A percentile compares a stretch with the other conserved stretches of the same genome.
Evolutionary conservation across 2,113 vertebrate species (phyloP).

Genomic region (Oncorhynchus kisutch): DNA sequence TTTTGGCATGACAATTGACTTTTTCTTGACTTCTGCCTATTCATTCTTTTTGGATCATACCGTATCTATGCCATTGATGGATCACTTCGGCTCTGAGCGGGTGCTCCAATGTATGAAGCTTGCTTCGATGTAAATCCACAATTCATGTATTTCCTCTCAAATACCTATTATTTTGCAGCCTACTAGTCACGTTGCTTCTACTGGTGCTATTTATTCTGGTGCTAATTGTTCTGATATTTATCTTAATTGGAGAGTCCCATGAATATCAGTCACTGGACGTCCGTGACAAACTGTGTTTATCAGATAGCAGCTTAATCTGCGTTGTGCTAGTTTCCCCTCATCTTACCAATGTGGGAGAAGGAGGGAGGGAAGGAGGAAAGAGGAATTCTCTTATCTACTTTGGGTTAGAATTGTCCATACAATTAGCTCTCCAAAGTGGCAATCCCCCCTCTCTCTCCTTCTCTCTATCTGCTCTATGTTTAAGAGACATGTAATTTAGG

Average conservation of each 20-base stretch:
- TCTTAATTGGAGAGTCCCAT: conserved; percentile 4
- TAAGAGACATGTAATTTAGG: conserved; percentile 70
- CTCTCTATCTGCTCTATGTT: conserved; percentile 43
- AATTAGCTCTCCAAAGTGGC: conserved; percentile 64
- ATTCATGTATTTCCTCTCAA: background rate
- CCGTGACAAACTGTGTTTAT: conserved; percentile 47
- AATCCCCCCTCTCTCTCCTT: conserved; percentile 42
- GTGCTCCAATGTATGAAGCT: background rate
- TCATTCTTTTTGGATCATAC: conserved; percentile 10
- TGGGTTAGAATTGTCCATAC: conserved; percentile 51
- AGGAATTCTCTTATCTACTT: conserved; percentile 49
- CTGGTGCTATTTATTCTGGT: background rate
- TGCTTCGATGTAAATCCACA: background rate
- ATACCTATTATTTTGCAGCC: background rate
- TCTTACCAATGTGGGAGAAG: conserved; percentile 28
- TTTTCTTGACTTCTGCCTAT: background rate
- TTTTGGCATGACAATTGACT: conserved; percentile 24
- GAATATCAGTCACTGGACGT: conserved; percentile 11
- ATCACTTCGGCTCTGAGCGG: background rate
- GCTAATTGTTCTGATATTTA: background rate
- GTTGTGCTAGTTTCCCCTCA: conserved; percentile 18
- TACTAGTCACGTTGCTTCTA: no score
- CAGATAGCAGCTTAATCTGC: conserved; percentile 19
- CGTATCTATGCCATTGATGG: background rate
- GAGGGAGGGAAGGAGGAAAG: background rate